These are phyloP conservation scores for Lycophotia porphyrea DNA, from an alignment of 2,888 invertebrate genomes.

Conservation along the genomic window DNA sequence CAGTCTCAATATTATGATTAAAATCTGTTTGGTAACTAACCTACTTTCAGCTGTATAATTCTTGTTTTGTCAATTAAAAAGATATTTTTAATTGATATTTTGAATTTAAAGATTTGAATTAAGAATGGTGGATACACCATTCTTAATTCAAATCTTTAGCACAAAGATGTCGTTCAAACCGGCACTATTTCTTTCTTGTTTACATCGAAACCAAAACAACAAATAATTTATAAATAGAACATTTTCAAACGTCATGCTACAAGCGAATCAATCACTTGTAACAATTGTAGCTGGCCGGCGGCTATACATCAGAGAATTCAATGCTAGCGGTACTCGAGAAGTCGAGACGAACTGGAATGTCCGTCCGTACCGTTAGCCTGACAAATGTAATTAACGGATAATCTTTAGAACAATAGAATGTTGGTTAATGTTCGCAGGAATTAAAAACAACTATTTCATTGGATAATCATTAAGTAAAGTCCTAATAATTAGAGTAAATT, in stretches of 20 bases:
- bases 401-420: slow-evolving; percentile 71
- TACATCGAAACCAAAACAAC: slow-evolving; percentile 19
- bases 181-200: slow-evolving; percentile 22
- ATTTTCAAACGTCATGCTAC: slow-evolving; percentile 44
- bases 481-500: not conserved
- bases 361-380: slow-evolving; percentile 84
- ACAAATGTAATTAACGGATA: slow-evolving; percentile 83
- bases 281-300: slow-evolving; percentile 58
- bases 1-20: not conserved
- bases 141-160: slow-evolving; percentile 12
- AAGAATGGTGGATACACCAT: no score
- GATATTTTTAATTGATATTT: no score
- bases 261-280: slow-evolving; percentile 53
- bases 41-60: slow-evolving; percentile 10
- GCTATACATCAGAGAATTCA: slow-evolving; percentile 76
- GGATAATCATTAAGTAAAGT: slow-evolving; percentile 24
- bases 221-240: slow-evolving; percentile 41
- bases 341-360: slow-evolving; percentile 84
- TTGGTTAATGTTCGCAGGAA: slow-evolving; percentile 60
- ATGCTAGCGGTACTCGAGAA: slow-evolving; percentile 81
- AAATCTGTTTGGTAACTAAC: slow-evolving; percentile 9
- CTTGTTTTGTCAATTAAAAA: not conserved
- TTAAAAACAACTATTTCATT: slow-evolving; percentile 45
- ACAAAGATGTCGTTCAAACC: slow-evolving; percentile 5
- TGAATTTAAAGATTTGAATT: no score